These are phyloP conservation scores for Pungitius pungitius DNA, from an alignment of 2,113 vertebrate species.

Conservation along the genomic window DNA sequence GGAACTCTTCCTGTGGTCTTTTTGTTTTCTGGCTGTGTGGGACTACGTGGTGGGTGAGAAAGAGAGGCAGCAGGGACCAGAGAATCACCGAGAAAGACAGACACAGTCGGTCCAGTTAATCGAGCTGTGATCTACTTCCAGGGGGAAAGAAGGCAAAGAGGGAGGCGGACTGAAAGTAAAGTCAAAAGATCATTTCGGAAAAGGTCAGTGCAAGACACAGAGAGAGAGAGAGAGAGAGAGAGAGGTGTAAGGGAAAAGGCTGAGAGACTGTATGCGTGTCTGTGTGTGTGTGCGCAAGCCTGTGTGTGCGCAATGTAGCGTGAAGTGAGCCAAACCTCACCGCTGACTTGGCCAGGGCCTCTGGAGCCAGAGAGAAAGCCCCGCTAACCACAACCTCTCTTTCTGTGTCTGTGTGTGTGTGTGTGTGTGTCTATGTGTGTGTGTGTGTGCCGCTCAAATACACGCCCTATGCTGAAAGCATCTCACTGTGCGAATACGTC, in stretches of 20 bases:
- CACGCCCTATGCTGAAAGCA: slow-evolving; percentile 53
- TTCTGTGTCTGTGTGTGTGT: slow-evolving; percentile 35
- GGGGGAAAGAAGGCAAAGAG: slow-evolving; percentile 33
- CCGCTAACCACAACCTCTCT: slow-evolving; percentile 73
- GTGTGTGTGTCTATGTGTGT: slow-evolving; percentile 28
- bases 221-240: slow-evolving; percentile 9
- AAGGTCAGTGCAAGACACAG: slow-evolving; percentile 34
- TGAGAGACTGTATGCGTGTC: slow-evolving; percentile 43
- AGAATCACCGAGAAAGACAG: slow-evolving; percentile 4
- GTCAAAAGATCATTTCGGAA: slow-evolving; percentile 42
- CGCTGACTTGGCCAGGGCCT: slow-evolving; percentile 79
- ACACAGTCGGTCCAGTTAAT: slow-evolving; percentile 46
- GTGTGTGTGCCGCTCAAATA: slow-evolving; percentile 37
- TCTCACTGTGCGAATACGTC: slow-evolving; percentile 72
- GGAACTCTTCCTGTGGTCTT: slow-evolving; percentile 9
- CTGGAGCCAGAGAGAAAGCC: slow-evolving; percentile 81
- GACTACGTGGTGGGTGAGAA: slow-evolving; percentile 21
- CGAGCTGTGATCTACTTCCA: slow-evolving; percentile 40
- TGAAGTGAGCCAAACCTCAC: slow-evolving; percentile 77
- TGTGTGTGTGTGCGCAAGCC: slow-evolving; percentile 25
- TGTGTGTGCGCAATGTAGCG: slow-evolving; percentile 35
- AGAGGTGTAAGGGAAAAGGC: slow-evolving; percentile 35
- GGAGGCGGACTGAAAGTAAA: slow-evolving; percentile 8
- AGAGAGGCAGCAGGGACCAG: slow-evolving; percentile 18
- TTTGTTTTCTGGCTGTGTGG: slow-evolving; percentile 10